Evolutionary conservation across 2,113 vertebrate species (phyloP), one percentile per base, ranked within the genome.

Genomic region (Mesocricetus auratus): DNA sequence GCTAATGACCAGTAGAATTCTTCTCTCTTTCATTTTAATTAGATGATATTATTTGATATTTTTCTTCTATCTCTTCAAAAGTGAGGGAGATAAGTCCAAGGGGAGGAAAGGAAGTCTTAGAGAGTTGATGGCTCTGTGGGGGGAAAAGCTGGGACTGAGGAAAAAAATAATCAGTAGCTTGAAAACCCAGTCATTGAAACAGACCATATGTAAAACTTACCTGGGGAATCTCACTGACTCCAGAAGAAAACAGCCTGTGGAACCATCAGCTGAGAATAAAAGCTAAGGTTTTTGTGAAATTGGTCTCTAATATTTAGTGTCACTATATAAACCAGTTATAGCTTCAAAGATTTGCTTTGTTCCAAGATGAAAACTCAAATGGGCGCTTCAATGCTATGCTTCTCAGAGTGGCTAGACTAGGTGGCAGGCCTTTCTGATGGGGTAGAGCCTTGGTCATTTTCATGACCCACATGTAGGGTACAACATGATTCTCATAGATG

Each of bases 1-100:
- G 91, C 73, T 98, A 97, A 98, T 98, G 93, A 97, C 69, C 73
- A 62, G 90, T 96, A 93, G 0, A 62, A 82, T 95, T 96, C 60
- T 94, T 95, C 82, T 29, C 39, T 90, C 86, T 93, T 90, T 94
- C 79, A 93, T 90, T 98, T 96, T 92, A 85, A 86, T 90, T 53
- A 94, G 97, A 98, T 79, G 81, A 83, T 95, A 91, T 89, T 87
- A 53, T 12, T 33, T 73, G 86, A 86, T 82, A 90, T 8, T 64
- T 36, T 45, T 94, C 79, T 96, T 83, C 4, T 26, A 17, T 89
- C 36, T 96, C 96, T 91, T 83, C 66, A 62, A 86, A 96, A 42
- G 56, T 89, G 73, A 79, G 89, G n/a, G n/a, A 69, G 60, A 42
- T 66, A 42, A 47, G 47, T 53, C 50, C n/a, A 33, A 89, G 26